Conservation (phyloP, 92 coral and sea anemone species). For the Muricea muricata region DNA sequence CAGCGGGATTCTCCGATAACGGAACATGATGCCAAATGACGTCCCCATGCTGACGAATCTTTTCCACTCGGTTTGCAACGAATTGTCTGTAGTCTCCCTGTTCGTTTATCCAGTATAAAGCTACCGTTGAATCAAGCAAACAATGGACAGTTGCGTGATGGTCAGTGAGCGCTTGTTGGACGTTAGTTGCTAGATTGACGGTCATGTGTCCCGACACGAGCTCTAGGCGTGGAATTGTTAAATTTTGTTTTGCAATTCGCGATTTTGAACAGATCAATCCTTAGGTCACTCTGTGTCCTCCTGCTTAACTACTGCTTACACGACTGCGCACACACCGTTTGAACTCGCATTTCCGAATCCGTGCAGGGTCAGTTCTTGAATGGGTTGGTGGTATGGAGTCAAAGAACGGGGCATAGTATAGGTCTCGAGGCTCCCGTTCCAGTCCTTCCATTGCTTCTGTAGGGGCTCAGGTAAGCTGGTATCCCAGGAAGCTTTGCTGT, state of each 20-base stretch:
- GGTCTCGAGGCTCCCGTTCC: constrained; percentile 40
- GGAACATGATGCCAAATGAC: constrained; percentile 1
- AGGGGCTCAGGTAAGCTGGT: constrained; percentile 48
- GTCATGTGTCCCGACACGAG: constrained; percentile 49
- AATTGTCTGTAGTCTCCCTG: constrained; percentile 16
- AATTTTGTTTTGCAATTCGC: constrained; percentile 46
- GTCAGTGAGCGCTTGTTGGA: constrained; percentile 27
- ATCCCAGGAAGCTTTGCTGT: constrained; percentile 62
- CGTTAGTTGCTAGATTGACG: constrained; percentile 30
- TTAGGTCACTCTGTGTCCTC: constrained; percentile 28
- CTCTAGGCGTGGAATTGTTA: constrained; percentile 51
- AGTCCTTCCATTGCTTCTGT: constrained; percentile 53
- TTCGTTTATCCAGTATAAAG: constrained; percentile 32
- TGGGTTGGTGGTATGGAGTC: constrained; percentile 31
- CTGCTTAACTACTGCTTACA: constrained; percentile 54
- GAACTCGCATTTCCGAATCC: constrained; percentile 58
- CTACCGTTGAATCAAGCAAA: constrained; percentile 46
- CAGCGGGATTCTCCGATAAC: not conserved
- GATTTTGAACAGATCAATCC: constrained; percentile 50
- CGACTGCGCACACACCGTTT: constrained; percentile 42
- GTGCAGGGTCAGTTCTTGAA: constrained; percentile 32
- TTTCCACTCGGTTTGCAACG: constrained; percentile 27
- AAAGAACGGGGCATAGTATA: constrained; percentile 51
- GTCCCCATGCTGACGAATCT: not conserved
- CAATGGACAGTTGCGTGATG: constrained; percentile 31